A percentile compares a stretch with the other conserved stretches of the same genome.
These are phyloP conservation scores for Proctacanthus coquilletti DNA, from an alignment of 1,140 invertebrate genomes.

Conservation along the genomic window DNA sequence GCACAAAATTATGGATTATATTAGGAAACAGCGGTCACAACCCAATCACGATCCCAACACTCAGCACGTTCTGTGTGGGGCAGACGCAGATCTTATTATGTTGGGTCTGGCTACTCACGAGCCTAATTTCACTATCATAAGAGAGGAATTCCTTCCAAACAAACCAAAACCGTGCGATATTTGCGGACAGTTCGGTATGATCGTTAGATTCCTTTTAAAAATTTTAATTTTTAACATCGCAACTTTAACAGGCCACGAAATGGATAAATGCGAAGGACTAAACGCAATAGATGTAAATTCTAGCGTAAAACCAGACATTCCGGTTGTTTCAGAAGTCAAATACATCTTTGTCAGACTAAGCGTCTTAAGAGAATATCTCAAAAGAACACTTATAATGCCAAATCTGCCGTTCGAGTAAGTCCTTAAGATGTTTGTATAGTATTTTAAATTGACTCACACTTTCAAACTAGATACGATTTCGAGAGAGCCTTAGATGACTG, in stretches of 20 bases:
- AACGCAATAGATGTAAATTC: conserved; percentile 24
- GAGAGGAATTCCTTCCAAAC: conserved; percentile 98
- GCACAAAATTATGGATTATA: conserved; percentile 99
- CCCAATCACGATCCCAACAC: conserved; percentile 97
- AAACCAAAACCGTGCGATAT: conserved; percentile 92
- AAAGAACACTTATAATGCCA: conserved; percentile 80
- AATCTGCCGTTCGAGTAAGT: conserved; percentile 67
- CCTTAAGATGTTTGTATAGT: no score
- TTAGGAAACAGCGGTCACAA: conserved; percentile 87
- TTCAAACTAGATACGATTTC: conserved; percentile 57
- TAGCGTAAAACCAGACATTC: conserved; percentile 23
- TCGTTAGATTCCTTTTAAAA: conserved; percentile 10
- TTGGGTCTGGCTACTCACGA: conserved; percentile 96
- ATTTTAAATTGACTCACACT: no score
- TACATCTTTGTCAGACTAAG: conserved; percentile 85
- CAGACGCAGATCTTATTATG: conserved; percentile 98
- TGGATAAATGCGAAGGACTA: conserved; percentile 83
- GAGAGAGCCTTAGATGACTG: conserved; percentile 92
- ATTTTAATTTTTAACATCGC: conserved; percentile 2
- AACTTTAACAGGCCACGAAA: conserved; percentile 61
- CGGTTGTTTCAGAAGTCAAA: conserved; percentile 53
- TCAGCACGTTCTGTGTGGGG: conserved; percentile 92
- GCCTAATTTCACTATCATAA: conserved; percentile 93
- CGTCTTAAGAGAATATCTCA: conserved; percentile 90
- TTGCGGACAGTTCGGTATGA: conserved; percentile 75